A percentile compares a stretch with the other conserved stretches of the same genome.
These are phyloP conservation scores for Halcyon senegalensis DNA, from an alignment of 2,113 vertebrate species.

Conservation along the genomic window DNA sequence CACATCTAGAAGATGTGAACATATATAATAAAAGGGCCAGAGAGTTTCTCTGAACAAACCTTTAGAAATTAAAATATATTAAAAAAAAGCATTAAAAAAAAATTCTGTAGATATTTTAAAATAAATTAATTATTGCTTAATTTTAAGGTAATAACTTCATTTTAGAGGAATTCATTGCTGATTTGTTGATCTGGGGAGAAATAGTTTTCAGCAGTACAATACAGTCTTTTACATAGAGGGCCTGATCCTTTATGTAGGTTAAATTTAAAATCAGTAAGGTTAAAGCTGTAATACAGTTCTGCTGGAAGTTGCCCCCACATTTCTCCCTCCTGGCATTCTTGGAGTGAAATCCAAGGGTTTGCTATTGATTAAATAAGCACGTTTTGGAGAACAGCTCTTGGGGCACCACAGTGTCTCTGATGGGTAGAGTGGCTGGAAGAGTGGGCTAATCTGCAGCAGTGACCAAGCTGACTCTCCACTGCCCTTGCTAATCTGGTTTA, in stretches of 20 bases:
- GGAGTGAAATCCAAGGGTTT: background rate
- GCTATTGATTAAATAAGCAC: background rate
- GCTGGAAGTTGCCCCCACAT: background rate
- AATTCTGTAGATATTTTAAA: background rate
- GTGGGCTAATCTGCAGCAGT: background rate
- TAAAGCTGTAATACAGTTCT: background rate
- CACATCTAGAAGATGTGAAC: background rate
- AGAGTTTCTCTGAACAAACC: background rate
- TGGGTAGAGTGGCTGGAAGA: background rate
- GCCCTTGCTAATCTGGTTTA: background rate
- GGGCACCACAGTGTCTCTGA: background rate
- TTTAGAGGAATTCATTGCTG: background rate
- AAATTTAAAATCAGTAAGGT: background rate
- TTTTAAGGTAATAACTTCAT: background rate
- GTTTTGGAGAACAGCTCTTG: background rate
- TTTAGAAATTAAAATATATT: background rate
- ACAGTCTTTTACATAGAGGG: background rate
- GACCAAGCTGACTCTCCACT: background rate
- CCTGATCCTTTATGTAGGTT: background rate
- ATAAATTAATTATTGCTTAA: background rate
- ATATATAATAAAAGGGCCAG: background rate
- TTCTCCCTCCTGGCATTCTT: background rate
- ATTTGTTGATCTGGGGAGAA: background rate
- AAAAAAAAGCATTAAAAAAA: fast-evolving
- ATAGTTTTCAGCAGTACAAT: background rate